phyloP scores from a whole-genome alignment of 2,888 invertebrate genomes.

The Eupithecia abbreviata region DNA sequence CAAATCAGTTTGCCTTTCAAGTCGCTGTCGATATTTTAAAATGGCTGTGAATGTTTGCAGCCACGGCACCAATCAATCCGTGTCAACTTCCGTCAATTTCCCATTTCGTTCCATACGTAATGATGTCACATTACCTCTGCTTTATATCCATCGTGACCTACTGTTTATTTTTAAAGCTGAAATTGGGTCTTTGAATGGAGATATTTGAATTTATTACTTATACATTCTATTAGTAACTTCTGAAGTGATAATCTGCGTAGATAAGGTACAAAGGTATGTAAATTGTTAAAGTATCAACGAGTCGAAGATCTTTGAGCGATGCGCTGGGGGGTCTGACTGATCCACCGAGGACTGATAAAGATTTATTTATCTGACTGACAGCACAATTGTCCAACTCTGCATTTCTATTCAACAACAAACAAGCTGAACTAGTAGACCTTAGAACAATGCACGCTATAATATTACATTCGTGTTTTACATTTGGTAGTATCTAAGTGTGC shows the following conservation, averaged over 20 bases:
- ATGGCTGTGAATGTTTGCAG: slow-evolving; percentile 8
- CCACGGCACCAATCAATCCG: slow-evolving; percentile 20
- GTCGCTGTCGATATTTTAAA: slow-evolving; percentile 11
- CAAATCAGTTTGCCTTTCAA: not conserved
- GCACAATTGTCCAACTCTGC: not conserved
- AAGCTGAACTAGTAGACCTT: not conserved
- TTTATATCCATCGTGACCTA: slow-evolving; percentile 34
- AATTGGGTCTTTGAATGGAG: slow-evolving; percentile 9
- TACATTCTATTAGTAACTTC: slow-evolving; percentile 31
- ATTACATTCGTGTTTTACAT: not conserved
- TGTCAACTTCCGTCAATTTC: slow-evolving; percentile 52
- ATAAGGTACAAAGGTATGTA: slow-evolving; percentile 39
- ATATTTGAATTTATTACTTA: slow-evolving; percentile 26
- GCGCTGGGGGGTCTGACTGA: not conserved
- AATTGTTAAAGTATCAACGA: slow-evolving; percentile 27
- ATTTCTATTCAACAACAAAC: not conserved
- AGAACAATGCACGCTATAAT: not conserved
- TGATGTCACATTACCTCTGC: slow-evolving; percentile 50
- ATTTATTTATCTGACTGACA: not conserved
- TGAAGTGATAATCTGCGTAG: slow-evolving; percentile 30
- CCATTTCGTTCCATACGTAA: slow-evolving; percentile 53
- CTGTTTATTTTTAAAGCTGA: slow-evolving; percentile 13
- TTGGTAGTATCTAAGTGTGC: not conserved
- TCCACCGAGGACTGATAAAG: not conserved
- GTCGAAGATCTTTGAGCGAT: slow-evolving; percentile 13